Base-by-base conservation (phyloP, 1,140 invertebrate genomes). In the Lysiphlebus fabarum region DNA sequence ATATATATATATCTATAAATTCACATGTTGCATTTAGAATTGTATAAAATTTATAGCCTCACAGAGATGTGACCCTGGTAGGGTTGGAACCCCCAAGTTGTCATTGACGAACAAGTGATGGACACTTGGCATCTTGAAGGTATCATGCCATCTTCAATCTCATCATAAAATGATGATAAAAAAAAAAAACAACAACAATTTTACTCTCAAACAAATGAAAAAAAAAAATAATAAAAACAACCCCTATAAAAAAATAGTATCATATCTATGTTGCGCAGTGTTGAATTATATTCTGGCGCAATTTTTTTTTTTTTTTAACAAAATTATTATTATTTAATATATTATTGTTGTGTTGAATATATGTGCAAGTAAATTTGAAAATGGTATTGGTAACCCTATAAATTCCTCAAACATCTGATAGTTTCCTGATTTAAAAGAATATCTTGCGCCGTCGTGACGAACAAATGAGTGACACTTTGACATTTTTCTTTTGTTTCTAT, bases 331-430 rank as follows among this genome's bases (percentile, higher is more conserved):
- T 26, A 26, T 26, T 26, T 26, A n/a, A n/a, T n/a, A n/a, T n/a
- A n/a, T 26, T 26, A 26, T 26, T 26, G 17, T 26, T 17, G 17
- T 17, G 3, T 17, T 26, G 17, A 26, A 4, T 26, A 26, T 4
- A 26, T 63, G 44, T 43, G 44, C 7, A 33, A 7, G 41, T 10
- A 26, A 26, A 26, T 17, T 44, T 17, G 41, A 5, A n/a, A 43
- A 6, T 50, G 33, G 54, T 47, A 58, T 57, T 58, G 58, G n/a
- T 62, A 53, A 67, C 62, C 64, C 68, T 68, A 79, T 80, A 79
- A 78, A 79, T 80, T 70, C 71, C 75, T 77, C 76, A 76, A 77
- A 73, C 71, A 73, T 76, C 71, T 78, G 77, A 73, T 79, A 70
- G 26, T 80, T 45, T 66, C 78, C 78, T 80, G 78, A 70, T 80